These are phyloP conservation scores for Falco biarmicus DNA, from an alignment of 2,797 vertebrate genomes.

Conservation along the genomic window DNA sequence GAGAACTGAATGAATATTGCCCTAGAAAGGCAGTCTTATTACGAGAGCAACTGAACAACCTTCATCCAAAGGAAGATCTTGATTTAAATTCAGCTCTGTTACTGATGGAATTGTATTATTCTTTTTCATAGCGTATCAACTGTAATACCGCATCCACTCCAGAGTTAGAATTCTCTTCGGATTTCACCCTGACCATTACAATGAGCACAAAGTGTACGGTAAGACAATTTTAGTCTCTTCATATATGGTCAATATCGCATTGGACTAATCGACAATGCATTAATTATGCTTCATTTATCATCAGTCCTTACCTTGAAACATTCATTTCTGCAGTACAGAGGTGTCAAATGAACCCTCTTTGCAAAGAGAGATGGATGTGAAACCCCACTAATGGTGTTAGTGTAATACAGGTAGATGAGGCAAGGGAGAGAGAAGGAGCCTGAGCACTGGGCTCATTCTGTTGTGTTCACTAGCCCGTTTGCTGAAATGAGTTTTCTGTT, in stretches of 20 bases:
- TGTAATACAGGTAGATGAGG: background rate
- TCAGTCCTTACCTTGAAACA: slow-evolving; percentile 73
- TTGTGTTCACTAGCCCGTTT: background rate
- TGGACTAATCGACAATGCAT: slow-evolving; percentile 61
- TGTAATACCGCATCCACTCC: slow-evolving; percentile 83
- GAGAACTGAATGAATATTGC: background rate
- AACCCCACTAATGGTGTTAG: background rate
- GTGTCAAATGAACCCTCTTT: background rate
- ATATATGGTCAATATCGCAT: background rate
- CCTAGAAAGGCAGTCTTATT: background rate
- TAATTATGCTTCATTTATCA: slow-evolving; percentile 73
- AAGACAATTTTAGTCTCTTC: slow-evolving; percentile 61
- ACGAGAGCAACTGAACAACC: background rate
- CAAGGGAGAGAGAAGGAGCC: background rate
- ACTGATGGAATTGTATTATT: slow-evolving; percentile 6
- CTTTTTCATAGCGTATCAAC: slow-evolving; percentile 83
- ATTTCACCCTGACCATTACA: slow-evolving; percentile 87
- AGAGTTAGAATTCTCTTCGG: slow-evolving; percentile 89
- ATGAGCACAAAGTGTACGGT: slow-evolving; percentile 85
- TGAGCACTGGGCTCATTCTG: background rate
- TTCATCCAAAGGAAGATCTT: background rate
- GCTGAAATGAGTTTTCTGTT: background rate
- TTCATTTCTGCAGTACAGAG: slow-evolving; percentile 29
- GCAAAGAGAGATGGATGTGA: slow-evolving; percentile 8
- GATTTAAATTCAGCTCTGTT: background rate